Conservation (phyloP, 2,797 vertebrate genomes). For the Lates japonicus region DNA sequence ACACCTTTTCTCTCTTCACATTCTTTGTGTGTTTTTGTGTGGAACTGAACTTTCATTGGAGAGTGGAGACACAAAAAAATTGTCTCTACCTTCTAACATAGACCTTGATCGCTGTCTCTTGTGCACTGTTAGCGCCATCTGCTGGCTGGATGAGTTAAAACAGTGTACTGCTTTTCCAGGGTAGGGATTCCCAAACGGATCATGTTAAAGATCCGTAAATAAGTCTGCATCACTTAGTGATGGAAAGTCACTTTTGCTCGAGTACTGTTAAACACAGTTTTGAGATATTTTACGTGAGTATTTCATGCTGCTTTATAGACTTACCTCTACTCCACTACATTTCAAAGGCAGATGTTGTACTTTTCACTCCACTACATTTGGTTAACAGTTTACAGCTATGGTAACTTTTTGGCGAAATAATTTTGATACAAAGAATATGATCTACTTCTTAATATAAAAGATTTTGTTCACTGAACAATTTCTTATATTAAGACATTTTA, state of each 20-base stretch:
- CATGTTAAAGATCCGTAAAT: neutral
- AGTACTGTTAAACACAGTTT: neutral
- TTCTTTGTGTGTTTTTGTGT: constrained; percentile 1
- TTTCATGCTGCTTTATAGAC: neutral
- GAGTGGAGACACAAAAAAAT: neutral
- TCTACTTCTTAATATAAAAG: too few species aligned
- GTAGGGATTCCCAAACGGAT: neutral
- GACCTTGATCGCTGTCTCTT: constrained; percentile 31
- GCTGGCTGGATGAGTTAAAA: constrained; percentile 16
- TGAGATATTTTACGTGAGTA: neutral
- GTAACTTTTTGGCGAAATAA: too few species aligned
- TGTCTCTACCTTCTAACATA: neutral
- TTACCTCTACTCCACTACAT: neutral
- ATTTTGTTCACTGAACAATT: too few species aligned
- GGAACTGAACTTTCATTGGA: constrained; percentile 12
- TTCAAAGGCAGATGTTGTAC: too few species aligned
- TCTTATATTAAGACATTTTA: too few species aligned
- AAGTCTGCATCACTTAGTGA: too few species aligned
- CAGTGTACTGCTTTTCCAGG: neutral
- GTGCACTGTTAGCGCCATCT: constrained; percentile 54
- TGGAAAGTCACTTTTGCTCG: too few species aligned
- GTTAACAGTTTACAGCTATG: too few species aligned
- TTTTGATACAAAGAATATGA: too few species aligned
- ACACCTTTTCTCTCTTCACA: neutral
- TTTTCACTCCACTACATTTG: too few species aligned